Conservation (phyloP, 2,113 vertebrate species). For the human region DNA sequence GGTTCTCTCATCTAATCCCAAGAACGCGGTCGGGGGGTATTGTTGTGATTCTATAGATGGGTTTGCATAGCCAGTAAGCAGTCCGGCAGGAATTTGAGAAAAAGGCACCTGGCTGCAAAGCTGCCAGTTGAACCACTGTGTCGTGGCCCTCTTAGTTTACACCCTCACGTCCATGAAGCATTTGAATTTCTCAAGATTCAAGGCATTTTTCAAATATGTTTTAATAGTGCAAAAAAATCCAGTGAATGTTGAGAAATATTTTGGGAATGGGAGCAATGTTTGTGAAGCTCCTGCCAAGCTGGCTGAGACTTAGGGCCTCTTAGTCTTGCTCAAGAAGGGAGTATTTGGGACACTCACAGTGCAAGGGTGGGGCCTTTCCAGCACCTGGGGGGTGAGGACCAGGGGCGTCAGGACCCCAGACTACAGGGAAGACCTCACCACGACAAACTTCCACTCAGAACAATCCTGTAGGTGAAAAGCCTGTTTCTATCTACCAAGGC, state of each 20-base stretch:
- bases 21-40: neutral
- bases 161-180: neutral
- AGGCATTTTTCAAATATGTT: neutral
- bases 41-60: neutral
- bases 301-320: accelerated
- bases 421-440: neutral
- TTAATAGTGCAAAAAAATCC: neutral
- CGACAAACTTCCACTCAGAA: neutral
- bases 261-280: too few species aligned
- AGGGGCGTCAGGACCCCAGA: neutral
- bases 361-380: neutral
- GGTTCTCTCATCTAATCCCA: neutral
- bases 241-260: neutral
- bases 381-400: too few species aligned
- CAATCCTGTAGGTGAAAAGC: neutral
- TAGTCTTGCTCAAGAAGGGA: neutral
- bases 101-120: neutral
- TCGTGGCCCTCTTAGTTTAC: accelerated
- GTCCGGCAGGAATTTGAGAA: neutral
- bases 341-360: neutral
- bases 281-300: too few species aligned
- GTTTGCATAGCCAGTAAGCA: neutral
- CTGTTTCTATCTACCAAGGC: neutral
- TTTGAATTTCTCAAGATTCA: neutral
- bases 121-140: accelerated